Base-by-base conservation (phyloP, 2,113 vertebrate genomes). In the Mellivora capensis region DNA sequence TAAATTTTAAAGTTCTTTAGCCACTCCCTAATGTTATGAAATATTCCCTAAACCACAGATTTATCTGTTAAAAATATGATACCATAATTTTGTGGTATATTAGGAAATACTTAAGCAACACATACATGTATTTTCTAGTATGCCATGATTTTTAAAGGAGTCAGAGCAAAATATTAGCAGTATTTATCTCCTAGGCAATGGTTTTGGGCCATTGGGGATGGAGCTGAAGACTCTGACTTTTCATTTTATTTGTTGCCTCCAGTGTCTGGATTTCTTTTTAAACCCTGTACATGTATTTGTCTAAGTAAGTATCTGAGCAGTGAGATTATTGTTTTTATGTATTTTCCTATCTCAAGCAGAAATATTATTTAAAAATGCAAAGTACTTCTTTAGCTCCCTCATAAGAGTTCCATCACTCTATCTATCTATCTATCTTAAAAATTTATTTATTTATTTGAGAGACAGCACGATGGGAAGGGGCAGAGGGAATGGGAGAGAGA, bases 41-140 rank as follows among this genome's bases (percentile, higher is more conserved):
- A 79, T 79, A 2, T 95, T 59, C 57, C 79, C 61, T 39, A 96
- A 52, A 91, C 62, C 25, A 91, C 42, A 13, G 6, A 81, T 80
- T 90, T 64, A 4, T 85, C 83, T 59, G 91, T 84, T 44, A 77
- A 85, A 90, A 93, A 88, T 89, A 94, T 44, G 54, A 74, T 74
- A 72, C 44, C 27, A 23, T 54, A 27, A n/a, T 42, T 95, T 91
- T 77, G 69, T 67, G 23, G 34, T 62, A 29, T 81, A 61, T 80
- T 92, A 93, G 29, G 57, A 90, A 90, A 93, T 59, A n/a, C 1
- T 69, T 54, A 80, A 52, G n/a, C 15, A 82, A 64, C 52, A 59
- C 21, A 34, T 44, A 52, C 17, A 34, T 52, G 3, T 71, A 37
- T 61, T 37, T 93, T 20, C 49, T 15, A 39, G 4, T 42, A 23